These are phyloP conservation scores for Portevinia maculata DNA, from an alignment of 2,888 invertebrate species.

Conservation along the genomic window DNA sequence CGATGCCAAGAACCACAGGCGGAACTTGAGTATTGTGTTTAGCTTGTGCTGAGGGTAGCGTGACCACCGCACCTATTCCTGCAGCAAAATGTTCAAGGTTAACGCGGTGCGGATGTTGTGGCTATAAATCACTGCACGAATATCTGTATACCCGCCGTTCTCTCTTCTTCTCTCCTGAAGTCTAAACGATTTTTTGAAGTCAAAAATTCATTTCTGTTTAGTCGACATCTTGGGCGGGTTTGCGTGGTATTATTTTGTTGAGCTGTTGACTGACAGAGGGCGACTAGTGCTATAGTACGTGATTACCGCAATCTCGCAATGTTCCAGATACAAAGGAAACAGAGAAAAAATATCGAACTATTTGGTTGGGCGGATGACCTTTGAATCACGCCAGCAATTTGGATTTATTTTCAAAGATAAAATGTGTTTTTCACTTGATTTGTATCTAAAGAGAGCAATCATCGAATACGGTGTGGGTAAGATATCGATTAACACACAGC, in stretches of 20 bases:
- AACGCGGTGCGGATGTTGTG: conserved; percentile 45
- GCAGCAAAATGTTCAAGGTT: conserved; percentile 64
- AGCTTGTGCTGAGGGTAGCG: conserved; percentile 34
- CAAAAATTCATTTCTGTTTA: conserved; percentile 4
- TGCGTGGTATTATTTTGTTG: conserved; percentile 51
- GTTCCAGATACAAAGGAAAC: conserved; percentile 41
- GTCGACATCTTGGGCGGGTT: conserved; percentile 42
- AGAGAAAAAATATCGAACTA: conserved; percentile 39
- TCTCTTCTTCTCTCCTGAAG: background rate
- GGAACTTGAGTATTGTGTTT: conserved; percentile 44
- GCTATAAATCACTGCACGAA: conserved; percentile 33
- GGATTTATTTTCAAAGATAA: conserved; percentile 17
- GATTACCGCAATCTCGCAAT: conserved; percentile 52
- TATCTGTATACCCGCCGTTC: background rate
- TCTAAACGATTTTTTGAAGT: background rate
- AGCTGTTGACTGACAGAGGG: conserved; percentile 53
- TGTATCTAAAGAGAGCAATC: conserved; percentile 19
- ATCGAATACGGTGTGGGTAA: background rate
- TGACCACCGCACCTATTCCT: conserved; percentile 57
- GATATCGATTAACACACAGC: conserved; percentile 10
- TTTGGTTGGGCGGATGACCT: conserved; percentile 53
- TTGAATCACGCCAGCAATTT: conserved; percentile 42
- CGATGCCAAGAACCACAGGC: conserved; percentile 43
- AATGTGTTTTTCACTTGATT: conserved; percentile 32
- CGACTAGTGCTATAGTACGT: conserved; percentile 56